Evolutionary conservation across 35 echinoderm and acorn worm species (phyloP).

Genomic region (Stichopus chloronotus): DNA sequence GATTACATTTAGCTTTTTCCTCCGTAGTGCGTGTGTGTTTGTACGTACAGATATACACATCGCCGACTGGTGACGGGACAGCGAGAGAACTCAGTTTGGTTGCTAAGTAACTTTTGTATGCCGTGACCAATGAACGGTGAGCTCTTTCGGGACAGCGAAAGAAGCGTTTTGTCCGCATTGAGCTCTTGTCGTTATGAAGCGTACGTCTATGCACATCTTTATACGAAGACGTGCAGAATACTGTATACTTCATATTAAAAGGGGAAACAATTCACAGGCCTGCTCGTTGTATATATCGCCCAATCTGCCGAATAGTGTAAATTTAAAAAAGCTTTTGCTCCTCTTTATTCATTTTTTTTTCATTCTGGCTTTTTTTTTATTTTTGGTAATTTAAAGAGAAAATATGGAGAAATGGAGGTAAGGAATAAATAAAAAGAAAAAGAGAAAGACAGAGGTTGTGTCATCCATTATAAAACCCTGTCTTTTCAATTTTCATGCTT

Average conservation of each 20-base stretch:
- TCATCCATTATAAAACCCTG: not conserved
- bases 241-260: constrained; percentile 20
- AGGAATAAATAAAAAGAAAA: not conserved
- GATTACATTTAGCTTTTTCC: constrained; percentile 41
- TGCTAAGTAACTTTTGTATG: constrained; percentile 60
- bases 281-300: not conserved
- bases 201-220: not conserved
- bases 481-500: constrained; percentile 42
- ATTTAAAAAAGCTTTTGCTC: not conserved
- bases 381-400: not conserved
- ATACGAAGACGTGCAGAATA: not conserved
- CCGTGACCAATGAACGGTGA: constrained; percentile 42
- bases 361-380: not conserved
- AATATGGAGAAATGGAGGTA: not conserved
- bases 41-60: constrained; percentile 18
- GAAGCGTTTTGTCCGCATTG: not conserved
- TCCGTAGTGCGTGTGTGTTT: not conserved
- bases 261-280: not conserved
- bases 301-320: not conserved
- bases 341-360: not conserved
- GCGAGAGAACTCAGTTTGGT: constrained; percentile 36
- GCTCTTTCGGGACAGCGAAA: constrained; percentile 40
- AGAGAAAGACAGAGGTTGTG: not conserved
- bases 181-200: not conserved
- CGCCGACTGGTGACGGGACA: constrained; percentile 37